A percentile compares a stretch with the other conserved stretches of the same genome.
These are phyloP conservation scores for Sphaerophoria taeniata DNA, from an alignment of 2,888 invertebrate genomes.

Conservation along the genomic window DNA sequence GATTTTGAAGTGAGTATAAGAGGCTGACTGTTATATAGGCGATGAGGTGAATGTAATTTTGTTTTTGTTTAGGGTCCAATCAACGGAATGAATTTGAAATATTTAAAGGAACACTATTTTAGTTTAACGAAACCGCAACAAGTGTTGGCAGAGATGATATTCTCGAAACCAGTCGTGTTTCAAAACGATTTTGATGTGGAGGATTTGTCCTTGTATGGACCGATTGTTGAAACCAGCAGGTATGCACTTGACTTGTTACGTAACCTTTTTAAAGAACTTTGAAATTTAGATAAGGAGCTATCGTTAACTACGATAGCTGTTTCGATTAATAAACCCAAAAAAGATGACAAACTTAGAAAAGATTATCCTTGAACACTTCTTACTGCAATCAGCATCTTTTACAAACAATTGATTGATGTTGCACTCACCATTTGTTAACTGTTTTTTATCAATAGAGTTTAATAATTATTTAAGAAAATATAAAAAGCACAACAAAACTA, in stretches of 20 bases:
- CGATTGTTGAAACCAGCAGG: constrained; percentile 78
- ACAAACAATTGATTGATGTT: no score
- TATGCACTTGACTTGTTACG: no score
- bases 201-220: constrained; percentile 79
- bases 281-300: no score
- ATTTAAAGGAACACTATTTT: constrained; percentile 84
- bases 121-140: constrained; percentile 84
- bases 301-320: no score
- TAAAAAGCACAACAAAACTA: constrained; percentile 10
- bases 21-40: not conserved
- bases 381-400: no score
- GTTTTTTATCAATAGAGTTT: not conserved
- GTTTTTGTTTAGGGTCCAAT: constrained; percentile 82
- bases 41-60: not conserved
- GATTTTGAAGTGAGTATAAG: constrained; percentile 77
- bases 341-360: no score
- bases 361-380: no score
- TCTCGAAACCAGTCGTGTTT: constrained; percentile 82
- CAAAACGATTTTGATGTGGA: constrained; percentile 78
- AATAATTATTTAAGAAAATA: not conserved
- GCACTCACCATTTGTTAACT: not conserved
- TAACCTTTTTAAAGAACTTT: no score
- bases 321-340: no score
- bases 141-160: constrained; percentile 82
- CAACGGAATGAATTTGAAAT: constrained; percentile 83